Percentiles rank a stretch among this genome's conserved stretches.
phyloP scores from a whole-genome alignment of 2,113 vertebrate genomes.

The Protomyctophum bolini region DNA sequence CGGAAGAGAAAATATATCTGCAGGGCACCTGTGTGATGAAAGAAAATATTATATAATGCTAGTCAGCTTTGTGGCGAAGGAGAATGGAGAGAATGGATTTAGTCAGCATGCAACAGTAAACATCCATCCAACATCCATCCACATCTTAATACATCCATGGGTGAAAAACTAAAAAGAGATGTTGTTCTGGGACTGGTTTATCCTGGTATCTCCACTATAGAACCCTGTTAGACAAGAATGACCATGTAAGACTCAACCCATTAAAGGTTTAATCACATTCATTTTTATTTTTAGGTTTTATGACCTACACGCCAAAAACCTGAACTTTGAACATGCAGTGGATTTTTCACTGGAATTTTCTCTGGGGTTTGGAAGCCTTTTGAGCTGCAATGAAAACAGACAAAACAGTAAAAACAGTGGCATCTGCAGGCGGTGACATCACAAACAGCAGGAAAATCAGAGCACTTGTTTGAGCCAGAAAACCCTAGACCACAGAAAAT shows the following conservation, averaged over 20 bases:
- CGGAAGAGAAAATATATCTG: conserved; percentile 15
- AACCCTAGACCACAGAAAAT: too few relatives aligned
- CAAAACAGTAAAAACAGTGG: too few relatives aligned
- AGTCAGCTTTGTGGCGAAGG: conserved; percentile 32
- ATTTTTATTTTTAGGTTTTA: too few relatives aligned
- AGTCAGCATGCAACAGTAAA: conserved; percentile 52
- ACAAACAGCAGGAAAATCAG: too few relatives aligned
- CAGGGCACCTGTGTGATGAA: not conserved
- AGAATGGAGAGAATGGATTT: conserved; percentile 34
- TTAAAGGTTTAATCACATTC: too few relatives aligned
- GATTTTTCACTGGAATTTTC: too few relatives aligned
- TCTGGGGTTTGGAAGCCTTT: too few relatives aligned
- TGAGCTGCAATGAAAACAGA: too few relatives aligned
- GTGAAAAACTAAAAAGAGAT: conserved; percentile 26
- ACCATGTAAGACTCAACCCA: not conserved
- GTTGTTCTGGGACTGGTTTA: not conserved
- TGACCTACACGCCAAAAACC: too few relatives aligned
- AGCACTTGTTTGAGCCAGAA: too few relatives aligned
- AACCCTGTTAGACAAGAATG: not conserved
- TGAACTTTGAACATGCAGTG: too few relatives aligned
- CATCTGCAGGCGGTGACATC: too few relatives aligned
- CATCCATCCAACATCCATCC: conserved; percentile 43
- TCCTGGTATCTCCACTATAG: not conserved
- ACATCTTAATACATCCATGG: conserved; percentile 14
- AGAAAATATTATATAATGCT: conserved; percentile 33